Base-by-base conservation (phyloP, 2,888 invertebrate genomes). In the Lasius fuliginosus region DNA sequence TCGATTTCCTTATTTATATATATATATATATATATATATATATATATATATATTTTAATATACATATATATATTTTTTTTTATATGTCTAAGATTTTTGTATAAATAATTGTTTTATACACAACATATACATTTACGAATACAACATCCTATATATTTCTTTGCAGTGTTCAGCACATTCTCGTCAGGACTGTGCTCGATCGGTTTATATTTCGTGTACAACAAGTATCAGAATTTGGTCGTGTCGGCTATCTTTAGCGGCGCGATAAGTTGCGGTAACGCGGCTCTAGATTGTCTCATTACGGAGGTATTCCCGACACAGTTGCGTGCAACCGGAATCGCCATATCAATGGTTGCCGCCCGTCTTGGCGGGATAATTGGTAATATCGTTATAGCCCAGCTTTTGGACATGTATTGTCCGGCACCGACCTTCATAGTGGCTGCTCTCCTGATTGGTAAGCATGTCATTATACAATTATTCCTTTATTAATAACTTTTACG, bases 251-350 rank as follows among this genome's bases (percentile, higher is more conserved):
- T 98, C 92, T 98, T 98, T 95, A 98, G 98, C 94, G 98, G 98
- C 74, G 98, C 98, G 83, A 98, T 98, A 90, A 98, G 98, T 82
- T 98, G 98, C 94, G 98, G 98, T 87, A 98, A 98, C 95, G 98
- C 98, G 76, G 98, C 98, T 5, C 96, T 99, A 87, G 98, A 98
- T 95, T 99, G 99, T 94, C 96, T 99, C 90, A 98, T 98, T 93
- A 98, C 98, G 36, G 99, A 99, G 96, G 97, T 99, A 86, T 99
- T 98, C 95, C 99, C 99, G 53, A 99, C 99, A 62, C 97, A 98
- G 95, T 96, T 99, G 93, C 97, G 98, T 92, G 98, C 98, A 71
- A 98, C 98, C 65, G 98, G 98, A 88, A 98, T 98, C 87, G 98
- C 98, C 58, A 96, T 98, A 85, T 98, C 98, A 0, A 98, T 98